Conservation (phyloP, 1,140 invertebrate species). For the Doryteuthis pealeii region DNA sequence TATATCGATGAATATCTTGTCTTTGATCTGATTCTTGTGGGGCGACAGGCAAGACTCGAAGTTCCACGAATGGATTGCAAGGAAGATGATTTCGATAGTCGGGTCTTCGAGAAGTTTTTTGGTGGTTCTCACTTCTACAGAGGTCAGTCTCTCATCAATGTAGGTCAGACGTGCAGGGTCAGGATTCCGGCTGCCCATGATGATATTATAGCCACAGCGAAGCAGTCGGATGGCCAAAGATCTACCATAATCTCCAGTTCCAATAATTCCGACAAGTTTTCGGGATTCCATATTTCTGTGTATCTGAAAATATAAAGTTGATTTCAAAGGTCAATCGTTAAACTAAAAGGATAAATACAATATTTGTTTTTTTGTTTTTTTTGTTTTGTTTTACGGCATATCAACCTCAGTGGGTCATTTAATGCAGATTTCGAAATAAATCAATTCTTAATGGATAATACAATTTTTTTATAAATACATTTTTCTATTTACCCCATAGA, state of each 20-base stretch:
- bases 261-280: slow-evolving; percentile 44
- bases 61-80: slow-evolving; percentile 49
- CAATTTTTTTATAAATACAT: no score
- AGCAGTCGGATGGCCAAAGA: slow-evolving; percentile 48
- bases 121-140: slow-evolving; percentile 23
- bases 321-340: no score
- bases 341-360: no score
- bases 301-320: background rate
- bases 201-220: slow-evolving; percentile 50
- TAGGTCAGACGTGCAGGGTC: slow-evolving; percentile 30
- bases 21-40: slow-evolving; percentile 24
- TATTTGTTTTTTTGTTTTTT: no score
- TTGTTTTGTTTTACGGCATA: no score
- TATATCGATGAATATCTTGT: slow-evolving; percentile 51
- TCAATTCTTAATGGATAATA: no score
- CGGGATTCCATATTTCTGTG: no score
- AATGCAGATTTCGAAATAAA: no score
- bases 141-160: slow-evolving; percentile 38
- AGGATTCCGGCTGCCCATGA: slow-evolving; percentile 51
- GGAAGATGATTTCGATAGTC: slow-evolving; percentile 28
- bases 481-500: no score
- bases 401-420: no score
- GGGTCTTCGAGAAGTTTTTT: slow-evolving; percentile 17
- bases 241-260: slow-evolving; percentile 52
- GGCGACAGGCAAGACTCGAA: slow-evolving; percentile 34